Evolutionary conservation across 2,113 vertebrate genomes (phyloP).

Genomic region (Stigmatopora nigra): DNA sequence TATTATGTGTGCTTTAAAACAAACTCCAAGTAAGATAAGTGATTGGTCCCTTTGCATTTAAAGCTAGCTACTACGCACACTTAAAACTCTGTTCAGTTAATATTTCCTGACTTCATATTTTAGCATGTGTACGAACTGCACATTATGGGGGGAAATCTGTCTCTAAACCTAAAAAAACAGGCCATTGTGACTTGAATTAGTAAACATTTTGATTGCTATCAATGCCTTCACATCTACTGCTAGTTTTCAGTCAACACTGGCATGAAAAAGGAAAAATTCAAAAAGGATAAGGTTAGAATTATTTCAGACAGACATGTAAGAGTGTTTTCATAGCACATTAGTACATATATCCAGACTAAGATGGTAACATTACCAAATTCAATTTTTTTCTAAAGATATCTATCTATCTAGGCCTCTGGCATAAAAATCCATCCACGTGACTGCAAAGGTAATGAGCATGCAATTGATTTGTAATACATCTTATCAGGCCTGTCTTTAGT

Average conservation of each 20-base stretch:
- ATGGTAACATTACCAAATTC: slow-evolving; percentile 24
- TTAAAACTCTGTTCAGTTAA: slow-evolving; percentile 65
- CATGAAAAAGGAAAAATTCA: slow-evolving; percentile 46
- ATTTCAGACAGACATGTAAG: slow-evolving; percentile 31
- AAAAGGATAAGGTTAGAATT: slow-evolving; percentile 41
- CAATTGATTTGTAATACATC: slow-evolving; percentile 53
- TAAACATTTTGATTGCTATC: slow-evolving; percentile 79
- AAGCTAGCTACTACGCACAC: slow-evolving; percentile 41
- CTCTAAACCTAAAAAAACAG: slow-evolving; percentile 63
- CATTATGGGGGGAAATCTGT: slow-evolving; percentile 57
- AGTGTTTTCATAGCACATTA: slow-evolving; percentile 23
- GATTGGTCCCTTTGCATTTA: slow-evolving; percentile 58
- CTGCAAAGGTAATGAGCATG: slow-evolving; percentile 48
- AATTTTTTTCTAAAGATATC: slow-evolving; percentile 25
- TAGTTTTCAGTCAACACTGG: slow-evolving; percentile 63
- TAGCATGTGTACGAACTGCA: slow-evolving; percentile 66
- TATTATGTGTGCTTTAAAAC: slow-evolving; percentile 67
- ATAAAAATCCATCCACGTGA: slow-evolving; percentile 33
- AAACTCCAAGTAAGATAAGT: slow-evolving; percentile 68
- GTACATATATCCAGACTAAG: slow-evolving; percentile 30
- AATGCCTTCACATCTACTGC: slow-evolving; percentile 72
- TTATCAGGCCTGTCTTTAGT: slow-evolving; percentile 56
- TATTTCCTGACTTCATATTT: slow-evolving; percentile 76
- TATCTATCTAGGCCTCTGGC: slow-evolving; percentile 14
- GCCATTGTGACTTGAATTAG: slow-evolving; percentile 68